A percentile compares a stretch with the other conserved stretches of the same genome.
Evolutionary conservation across 2,797 vertebrate genomes (phyloP).

Genomic region (Rhodeus uyekii): DNA sequence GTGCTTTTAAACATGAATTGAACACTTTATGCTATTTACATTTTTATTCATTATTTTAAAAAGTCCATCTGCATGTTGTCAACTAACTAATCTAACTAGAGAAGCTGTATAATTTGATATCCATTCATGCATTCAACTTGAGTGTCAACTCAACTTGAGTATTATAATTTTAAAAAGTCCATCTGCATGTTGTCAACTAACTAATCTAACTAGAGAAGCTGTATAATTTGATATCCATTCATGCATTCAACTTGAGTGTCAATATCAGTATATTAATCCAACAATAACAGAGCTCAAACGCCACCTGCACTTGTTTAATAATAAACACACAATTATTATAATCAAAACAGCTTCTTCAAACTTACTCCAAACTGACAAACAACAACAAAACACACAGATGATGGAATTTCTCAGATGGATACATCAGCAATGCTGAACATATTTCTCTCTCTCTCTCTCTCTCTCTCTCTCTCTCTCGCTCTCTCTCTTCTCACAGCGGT

Average conservation of each 20-base stretch:
- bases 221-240: not conserved
- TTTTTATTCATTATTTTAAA: not conserved
- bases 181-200: no score
- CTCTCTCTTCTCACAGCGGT: not conserved
- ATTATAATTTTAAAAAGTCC: no score
- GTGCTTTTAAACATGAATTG: not conserved
- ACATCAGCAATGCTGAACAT: no score
- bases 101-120: not conserved
- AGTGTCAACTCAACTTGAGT: no score
- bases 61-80: not conserved
- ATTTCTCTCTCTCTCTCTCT: no score
- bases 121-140: not conserved
- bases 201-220: not conserved
- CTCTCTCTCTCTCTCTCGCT: conserved; percentile 47
- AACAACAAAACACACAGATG: not conserved
- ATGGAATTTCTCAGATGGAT: no score
- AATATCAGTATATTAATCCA: conserved; percentile 35
- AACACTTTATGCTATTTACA: not conserved
- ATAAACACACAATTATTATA: not conserved
- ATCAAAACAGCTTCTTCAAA: conserved; percentile 18
- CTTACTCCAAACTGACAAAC: not conserved
- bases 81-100: not conserved
- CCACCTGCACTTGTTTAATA: conserved; percentile 49
- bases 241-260: not conserved
- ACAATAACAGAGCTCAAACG: conserved; percentile 59